Percentiles rank a stretch among this genome's conserved stretches.
phyloP scores from a whole-genome alignment of 2,113 vertebrate species.

The Tylochromis polylepis region DNA sequence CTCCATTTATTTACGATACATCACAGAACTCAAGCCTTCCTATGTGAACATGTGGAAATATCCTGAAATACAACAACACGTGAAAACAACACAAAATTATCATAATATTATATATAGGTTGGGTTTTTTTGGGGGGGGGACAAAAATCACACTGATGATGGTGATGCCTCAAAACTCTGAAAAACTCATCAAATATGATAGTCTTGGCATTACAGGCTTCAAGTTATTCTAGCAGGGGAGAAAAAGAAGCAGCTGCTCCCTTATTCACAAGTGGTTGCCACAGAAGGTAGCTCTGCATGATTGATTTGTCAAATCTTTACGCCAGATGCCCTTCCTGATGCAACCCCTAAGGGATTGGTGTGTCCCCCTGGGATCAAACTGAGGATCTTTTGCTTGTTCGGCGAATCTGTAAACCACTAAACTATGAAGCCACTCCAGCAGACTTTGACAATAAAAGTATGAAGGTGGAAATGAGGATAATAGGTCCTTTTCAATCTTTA shows the following conservation, averaged over 20 bases:
- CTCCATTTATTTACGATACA: no score
- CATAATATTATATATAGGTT: not conserved
- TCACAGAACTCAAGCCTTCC: not conserved
- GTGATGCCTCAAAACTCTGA: not conserved
- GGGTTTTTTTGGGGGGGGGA: no score
- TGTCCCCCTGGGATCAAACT: not conserved
- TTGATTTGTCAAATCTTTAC: not conserved
- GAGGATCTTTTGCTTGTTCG: not conserved
- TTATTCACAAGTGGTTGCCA: not conserved
- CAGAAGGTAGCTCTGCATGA: not conserved
- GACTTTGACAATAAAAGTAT: not conserved
- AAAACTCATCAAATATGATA: not conserved
- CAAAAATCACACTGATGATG: no score
- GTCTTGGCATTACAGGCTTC: not conserved
- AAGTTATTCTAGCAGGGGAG: rapidly evolving
- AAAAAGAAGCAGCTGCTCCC: not conserved
- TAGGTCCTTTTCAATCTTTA: not conserved
- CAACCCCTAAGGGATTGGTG: not conserved
- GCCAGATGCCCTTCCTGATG: not conserved
- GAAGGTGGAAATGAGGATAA: not conserved
- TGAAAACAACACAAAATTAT: no score
- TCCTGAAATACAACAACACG: rapidly evolving
- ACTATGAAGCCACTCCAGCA: not conserved
- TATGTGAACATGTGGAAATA: not conserved
- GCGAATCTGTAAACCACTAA: not conserved